Base-by-base conservation (phyloP, 2,888 invertebrate genomes). In the Drepana falcataria region DNA sequence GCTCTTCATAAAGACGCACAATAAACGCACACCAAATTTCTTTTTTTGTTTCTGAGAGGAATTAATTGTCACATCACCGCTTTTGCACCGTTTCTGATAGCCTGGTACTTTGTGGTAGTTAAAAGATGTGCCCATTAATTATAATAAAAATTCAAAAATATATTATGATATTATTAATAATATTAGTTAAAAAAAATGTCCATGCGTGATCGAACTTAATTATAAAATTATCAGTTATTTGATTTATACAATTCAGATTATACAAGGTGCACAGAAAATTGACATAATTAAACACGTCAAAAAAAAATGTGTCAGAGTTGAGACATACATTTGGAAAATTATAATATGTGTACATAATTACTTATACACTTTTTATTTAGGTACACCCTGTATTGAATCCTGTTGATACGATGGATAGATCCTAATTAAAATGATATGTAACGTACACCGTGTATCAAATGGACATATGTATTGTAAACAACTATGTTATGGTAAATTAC, bases 401-500 rank as follows among this genome's bases (percentile, higher is more conserved):
- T 60, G 61, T 56, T 54, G 54, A 61, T 59, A 60, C 60, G 55
- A 61, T 61, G 68, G 60, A 61, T 60, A 71, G 71, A 67, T 70
- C 59, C 81, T 85, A 83, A 72, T 71, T 52, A 79, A 86, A 84
- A 85, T 87, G 85, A 87, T 85, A 87, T 86, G 86, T 84, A 64
- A 73, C 64, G 64, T 77, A 77, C 74, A 70, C 70, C 44, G 44
- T 79, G 72, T 69, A 60, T 61, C 60, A 62, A 63, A 64, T 58
- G 61, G 53, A 60, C 53, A 66, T 62, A 65, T 53, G 9, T 3
- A 9, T 9, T 44, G 6, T 6, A 9, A 44, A 44, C 2, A 9
- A 41, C 9, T 41, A 41, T 41, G 41, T 3, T 37, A 37, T 37
- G 5, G 3, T 4, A 37, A 4, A 37, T 37, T 4, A 5, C 37